A percentile compares a stretch with the other conserved stretches of the same genome.
Evolutionary conservation across 53 echinoderm and acorn worm species (phyloP).

Genomic region (Luidia sarsii): DNA sequence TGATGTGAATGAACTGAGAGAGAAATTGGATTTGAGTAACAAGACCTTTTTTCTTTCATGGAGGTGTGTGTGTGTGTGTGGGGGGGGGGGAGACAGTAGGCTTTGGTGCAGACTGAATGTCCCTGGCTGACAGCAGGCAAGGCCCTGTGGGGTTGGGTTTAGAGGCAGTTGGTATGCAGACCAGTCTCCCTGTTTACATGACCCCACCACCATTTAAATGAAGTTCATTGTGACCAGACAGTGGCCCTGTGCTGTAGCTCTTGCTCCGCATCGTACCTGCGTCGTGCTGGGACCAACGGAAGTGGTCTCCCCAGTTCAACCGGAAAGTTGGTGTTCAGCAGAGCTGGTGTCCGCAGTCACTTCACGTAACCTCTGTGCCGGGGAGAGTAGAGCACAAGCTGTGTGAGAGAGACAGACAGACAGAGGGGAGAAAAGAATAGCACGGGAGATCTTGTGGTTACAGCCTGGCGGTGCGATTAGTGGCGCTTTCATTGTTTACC

Average conservation of each 20-base stretch:
- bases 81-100: background rate
- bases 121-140: slow-evolving; percentile 6
- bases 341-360: background rate
- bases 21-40: too few relatives aligned
- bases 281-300: too few relatives aligned
- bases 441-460: too few relatives aligned
- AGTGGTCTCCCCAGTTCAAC: background rate
- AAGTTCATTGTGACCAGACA: slow-evolving; percentile 33
- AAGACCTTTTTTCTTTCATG: too few relatives aligned
- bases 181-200: slow-evolving; percentile 26
- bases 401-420: too few relatives aligned
- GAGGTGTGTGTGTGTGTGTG: too few relatives aligned
- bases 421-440: too few relatives aligned
- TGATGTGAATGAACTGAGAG: too few relatives aligned
- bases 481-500: too few relatives aligned
- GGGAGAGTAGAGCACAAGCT: too few relatives aligned
- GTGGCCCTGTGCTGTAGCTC: background rate
- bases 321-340: background rate
- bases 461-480: too few relatives aligned
- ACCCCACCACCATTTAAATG: slow-evolving; percentile 34
- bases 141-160: slow-evolving; percentile 25
- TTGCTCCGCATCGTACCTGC: background rate
- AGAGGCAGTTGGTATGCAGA: slow-evolving; percentile 21
- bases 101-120: slow-evolving; percentile 1
- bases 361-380: slow-evolving; percentile 10